A percentile compares a stretch with the other conserved stretches of the same genome.
Evolutionary conservation across 2,797 vertebrate species (phyloP).

Genomic region (Cryptoblepharus egeriae): DNA sequence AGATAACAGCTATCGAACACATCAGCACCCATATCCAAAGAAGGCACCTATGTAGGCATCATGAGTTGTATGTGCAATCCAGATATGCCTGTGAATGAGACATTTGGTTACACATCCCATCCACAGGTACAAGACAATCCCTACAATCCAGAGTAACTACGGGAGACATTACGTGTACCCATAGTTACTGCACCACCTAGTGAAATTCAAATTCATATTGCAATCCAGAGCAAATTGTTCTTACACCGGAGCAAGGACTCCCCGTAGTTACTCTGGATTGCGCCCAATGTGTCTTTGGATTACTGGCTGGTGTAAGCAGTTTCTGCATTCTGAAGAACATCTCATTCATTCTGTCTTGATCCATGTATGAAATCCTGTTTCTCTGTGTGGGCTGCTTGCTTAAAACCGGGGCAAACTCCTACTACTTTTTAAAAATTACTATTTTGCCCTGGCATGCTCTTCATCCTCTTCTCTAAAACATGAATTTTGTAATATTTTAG

Average conservation of each 20-base stretch:
- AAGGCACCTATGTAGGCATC: not conserved
- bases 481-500: not conserved
- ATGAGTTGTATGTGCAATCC: not conserved
- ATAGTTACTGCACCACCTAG: too few species aligned
- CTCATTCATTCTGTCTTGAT: not conserved
- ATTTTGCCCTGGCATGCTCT: too few species aligned
- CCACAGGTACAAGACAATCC: too few species aligned
- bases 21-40: not conserved
- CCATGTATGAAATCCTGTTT: not conserved
- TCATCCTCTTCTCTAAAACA: not conserved
- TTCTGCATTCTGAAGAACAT: constrained; percentile 2
- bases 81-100: not conserved
- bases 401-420: not conserved
- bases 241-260: too few species aligned
- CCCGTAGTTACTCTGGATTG: too few species aligned
- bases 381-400: not conserved
- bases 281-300: not conserved
- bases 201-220: too few species aligned
- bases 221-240: too few species aligned
- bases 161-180: too few species aligned
- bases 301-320: not conserved
- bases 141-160: too few species aligned
- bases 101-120: not conserved
- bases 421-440: too few species aligned
- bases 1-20: not conserved